Evolutionary conservation across 2,113 vertebrate species (phyloP), one percentile per base, ranked within the genome.

Genomic region (Elanoides forficatus): DNA sequence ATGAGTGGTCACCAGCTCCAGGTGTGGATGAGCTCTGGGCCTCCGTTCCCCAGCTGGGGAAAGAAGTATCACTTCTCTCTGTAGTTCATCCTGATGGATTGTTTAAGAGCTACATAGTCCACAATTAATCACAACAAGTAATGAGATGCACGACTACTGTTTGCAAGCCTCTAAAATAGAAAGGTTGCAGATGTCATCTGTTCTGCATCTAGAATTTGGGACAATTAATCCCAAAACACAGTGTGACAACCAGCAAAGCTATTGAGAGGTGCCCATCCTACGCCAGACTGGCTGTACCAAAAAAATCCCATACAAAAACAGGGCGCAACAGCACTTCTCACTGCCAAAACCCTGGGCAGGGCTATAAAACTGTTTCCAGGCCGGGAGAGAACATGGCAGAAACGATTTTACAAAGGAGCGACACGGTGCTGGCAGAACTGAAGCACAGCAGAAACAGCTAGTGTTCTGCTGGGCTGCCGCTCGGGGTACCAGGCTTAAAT

Each of bases 391-490:
- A 38, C 40, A 29, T 0, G 2, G 42, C 18, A 45, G 42, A 30
- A 70, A 62, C 2, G 1, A 36, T 48, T 84, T 85, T 71, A 13
- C 6, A 32, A 55, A 42, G 48, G 20, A 48, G 11, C 0, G 2
- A 32, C 0, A 0, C 21, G 20, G 47, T 0, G 3, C 56, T 26
- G 30, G 56, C 72, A 84, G 65, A 78, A 63, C 25, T 11, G 62
- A 29, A 62, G 55, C 38, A n/a, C 0, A 1, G 68, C 30, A 34
- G 63, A 30, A 43, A 36, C 0, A 1, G 18, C 14, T 12, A 20
- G 23, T 0, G 4, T 36, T 70, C 56, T 29, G 42, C 56, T 26
- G 78, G 63, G 78, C 42, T 70, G 55, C 70, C 2, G 7, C 50
- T 30, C 0, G 2, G 32, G 29, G 38, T 16, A 26, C 50, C 36